A percentile compares a stretch with the other conserved stretches of the same genome.
Conservation (phyloP, 2,888 invertebrate genomes). For the Phyllotreta cruciferae region DNA sequence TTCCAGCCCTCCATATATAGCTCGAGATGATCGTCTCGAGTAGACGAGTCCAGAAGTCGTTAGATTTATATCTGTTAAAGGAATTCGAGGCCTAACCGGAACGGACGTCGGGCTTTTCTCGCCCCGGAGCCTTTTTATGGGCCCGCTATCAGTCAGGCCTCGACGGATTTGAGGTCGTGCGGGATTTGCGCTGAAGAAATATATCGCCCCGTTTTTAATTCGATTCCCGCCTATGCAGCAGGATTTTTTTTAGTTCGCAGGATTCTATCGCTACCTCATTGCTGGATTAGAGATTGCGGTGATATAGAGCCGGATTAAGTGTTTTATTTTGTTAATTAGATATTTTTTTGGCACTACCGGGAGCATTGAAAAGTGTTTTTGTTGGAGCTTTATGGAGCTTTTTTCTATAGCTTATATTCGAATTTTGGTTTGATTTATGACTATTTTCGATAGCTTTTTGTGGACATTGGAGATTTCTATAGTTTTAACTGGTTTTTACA, state of each 20-base stretch:
- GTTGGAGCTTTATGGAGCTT: no score
- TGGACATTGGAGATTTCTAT: no score
- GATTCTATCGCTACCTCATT: background rate
- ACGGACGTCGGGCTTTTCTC: conserved; percentile 47
- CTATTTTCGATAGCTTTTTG: no score
- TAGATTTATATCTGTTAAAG: conserved; percentile 52
- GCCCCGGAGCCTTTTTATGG: conserved; percentile 38
- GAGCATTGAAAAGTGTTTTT: no score
- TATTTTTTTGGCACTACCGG: no score
- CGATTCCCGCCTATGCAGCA: conserved; percentile 32
- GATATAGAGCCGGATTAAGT: no score
- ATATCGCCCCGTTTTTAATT: conserved; percentile 35
- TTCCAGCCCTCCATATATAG: conserved; percentile 3
- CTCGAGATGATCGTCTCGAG: conserved; percentile 34
- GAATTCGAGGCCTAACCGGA: conserved; percentile 44
- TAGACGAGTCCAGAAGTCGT: conserved; percentile 38
- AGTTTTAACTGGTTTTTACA: no score
- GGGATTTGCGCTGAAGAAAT: conserved; percentile 24
- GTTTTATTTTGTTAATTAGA: no score
- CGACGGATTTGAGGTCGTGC: conserved; percentile 19
- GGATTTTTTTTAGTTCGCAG: conserved; percentile 22
- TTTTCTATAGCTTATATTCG: no score
- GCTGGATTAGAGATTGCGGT: no score
- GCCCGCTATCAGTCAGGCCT: conserved; percentile 36
- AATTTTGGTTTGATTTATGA: no score